Evolutionary conservation across 2,888 invertebrate species (phyloP), one percentile per base, ranked within the genome.

Genomic region (Tetramorium bicarinatum): DNA sequence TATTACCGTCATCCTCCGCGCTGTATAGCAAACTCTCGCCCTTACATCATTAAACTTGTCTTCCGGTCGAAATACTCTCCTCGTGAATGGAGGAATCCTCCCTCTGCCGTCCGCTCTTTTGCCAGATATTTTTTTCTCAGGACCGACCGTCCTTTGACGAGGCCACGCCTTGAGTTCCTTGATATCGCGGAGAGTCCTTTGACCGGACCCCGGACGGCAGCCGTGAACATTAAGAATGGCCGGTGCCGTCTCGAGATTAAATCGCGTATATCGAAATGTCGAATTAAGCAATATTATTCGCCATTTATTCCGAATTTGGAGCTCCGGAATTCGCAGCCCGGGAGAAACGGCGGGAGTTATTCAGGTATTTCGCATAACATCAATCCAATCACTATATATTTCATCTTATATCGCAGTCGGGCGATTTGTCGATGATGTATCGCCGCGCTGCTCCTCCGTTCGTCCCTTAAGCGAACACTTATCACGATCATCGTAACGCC

Each of bases 381-480:
- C 18, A 59, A 47, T 59, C 56, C 41, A 59, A 69, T 69, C 44
- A 69, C 56, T 21, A 44, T 47, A 29, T 38, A 18, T n/a, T 18
- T 59, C 25, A 21, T 59, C 21, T 38, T 29, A 34, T 44, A 56
- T 77, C 21, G 21, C 25, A 34, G 38, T 38, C 41, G n/a, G 15
- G 15, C 71, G 79, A 59, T 59, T 71, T 79, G 47, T 71, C 71
- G 47, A 77, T 67, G 67, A 77, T 34, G 71, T 59, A 77, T 77
- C 29, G 61, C 6, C 54, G 69, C 41, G 18, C 44, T 8, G 21
- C 11, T 75, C 41, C 18, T 25, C 15, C 21, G 13, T 59, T 21
- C 34, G 52, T 76, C 18, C 21, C 61, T 62, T 47, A 44, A 56
- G 74, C 59, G 59, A 72, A 54, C 49, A 76, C 62, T 81, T 81